Conservation (phyloP, 64 coral and sea anemone genomes). For the Montipora sp. region DNA sequence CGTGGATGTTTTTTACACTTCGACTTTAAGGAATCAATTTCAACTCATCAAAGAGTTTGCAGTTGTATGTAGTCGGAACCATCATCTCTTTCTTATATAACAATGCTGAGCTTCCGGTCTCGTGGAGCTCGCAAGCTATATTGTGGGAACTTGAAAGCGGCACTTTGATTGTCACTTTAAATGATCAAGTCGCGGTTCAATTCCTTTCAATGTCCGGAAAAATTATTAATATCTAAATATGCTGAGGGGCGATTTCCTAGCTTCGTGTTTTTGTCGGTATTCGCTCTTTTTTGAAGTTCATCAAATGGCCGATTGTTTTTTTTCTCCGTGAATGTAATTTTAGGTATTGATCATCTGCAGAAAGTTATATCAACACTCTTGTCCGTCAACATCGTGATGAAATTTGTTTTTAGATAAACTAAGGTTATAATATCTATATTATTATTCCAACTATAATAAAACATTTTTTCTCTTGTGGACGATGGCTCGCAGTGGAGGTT, state of each 20-base stretch:
- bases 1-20: background rate
- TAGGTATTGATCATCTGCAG: background rate
- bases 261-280: constrained; percentile 33
- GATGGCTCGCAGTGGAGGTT: no score
- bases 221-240: constrained; percentile 1
- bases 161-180: constrained; percentile 5
- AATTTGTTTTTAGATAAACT: no score
- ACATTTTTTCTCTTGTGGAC: no score
- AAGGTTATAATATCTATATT: no score
- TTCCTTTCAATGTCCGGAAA: constrained; percentile 3
- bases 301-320: background rate
- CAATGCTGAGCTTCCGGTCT: constrained; percentile 26
- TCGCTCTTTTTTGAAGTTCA: background rate
- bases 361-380: constrained; percentile 15
- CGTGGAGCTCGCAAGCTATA: background rate
- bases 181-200: background rate
- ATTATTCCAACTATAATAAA: no score
- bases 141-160: constrained; percentile 28
- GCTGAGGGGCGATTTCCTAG: background rate
- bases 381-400: background rate
- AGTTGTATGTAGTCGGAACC: background rate
- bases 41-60: background rate
- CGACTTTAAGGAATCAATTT: background rate
- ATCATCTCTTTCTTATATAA: background rate
- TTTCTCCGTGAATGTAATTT: background rate